A percentile compares a stretch with the other conserved stretches of the same genome.
Conservation (phyloP, 2,797 vertebrate genomes). For the Lagocephalus sceleratus region DNA sequence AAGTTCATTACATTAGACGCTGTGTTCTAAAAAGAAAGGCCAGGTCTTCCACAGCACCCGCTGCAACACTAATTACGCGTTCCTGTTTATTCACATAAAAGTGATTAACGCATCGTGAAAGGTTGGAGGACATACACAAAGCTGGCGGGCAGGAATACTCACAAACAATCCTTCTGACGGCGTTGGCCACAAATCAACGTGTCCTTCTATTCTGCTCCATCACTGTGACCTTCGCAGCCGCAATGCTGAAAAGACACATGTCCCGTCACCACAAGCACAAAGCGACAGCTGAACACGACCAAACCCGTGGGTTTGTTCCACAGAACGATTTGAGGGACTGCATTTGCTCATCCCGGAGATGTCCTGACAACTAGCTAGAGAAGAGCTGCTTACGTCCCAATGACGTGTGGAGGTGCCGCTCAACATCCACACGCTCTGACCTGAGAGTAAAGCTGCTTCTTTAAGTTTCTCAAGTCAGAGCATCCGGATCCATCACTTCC, state of each 20-base stretch:
- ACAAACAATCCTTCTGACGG: conserved; percentile 58
- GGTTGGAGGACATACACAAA: conserved; percentile 3
- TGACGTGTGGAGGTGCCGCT: neutral
- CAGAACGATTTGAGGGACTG: too few species aligned
- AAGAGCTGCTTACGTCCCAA: neutral
- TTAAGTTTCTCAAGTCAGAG: neutral
- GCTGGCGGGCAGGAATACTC: conserved; percentile 47
- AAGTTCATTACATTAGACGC: too few species aligned
- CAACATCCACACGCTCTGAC: too few species aligned
- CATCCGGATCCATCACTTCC: neutral
- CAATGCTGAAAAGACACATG: conserved; percentile 71
- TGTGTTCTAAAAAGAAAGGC: too few species aligned
- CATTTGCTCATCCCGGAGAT: too few species aligned
- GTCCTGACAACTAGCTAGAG: neutral
- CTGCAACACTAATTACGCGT: neutral
- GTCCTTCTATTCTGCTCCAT: conserved; percentile 73
- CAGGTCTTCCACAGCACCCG: neutral
- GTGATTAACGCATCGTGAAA: neutral
- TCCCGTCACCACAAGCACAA: conserved; percentile 65
- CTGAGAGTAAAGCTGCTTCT: too few species aligned
- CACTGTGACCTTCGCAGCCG: conserved; percentile 70
- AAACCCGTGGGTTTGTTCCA: conserved; percentile 37
- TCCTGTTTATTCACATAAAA: neutral
- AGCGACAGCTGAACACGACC: conserved; percentile 43
- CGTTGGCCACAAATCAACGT: conserved; percentile 47